Conservation (phyloP, 2,888 invertebrate genomes). For the Geotrupes spiniger region DNA sequence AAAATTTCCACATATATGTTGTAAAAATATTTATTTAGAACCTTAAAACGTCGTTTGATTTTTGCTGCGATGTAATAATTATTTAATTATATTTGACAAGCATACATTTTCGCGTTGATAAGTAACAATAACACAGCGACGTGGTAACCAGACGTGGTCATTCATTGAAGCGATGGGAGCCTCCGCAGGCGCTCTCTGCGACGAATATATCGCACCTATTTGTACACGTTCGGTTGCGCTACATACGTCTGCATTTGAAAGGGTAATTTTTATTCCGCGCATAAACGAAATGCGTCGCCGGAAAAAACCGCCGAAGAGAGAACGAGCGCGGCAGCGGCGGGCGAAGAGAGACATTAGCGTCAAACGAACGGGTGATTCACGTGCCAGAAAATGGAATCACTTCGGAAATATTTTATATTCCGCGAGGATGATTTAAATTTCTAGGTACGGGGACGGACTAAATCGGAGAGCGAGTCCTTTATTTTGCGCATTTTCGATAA, state of each 20-base stretch:
- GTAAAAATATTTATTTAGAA: too few species aligned
- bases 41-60: too few species aligned
- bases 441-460: background rate
- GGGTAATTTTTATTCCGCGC: constrained; percentile 6
- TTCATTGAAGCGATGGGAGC: background rate
- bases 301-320: background rate
- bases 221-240: constrained; percentile 1
- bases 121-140: too few species aligned
- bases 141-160: background rate
- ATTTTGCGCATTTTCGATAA: too few species aligned
- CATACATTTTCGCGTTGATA: too few species aligned
- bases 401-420: constrained; percentile 1
- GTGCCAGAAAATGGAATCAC: constrained; percentile 2
- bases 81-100: too few species aligned
- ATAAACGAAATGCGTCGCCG: constrained; percentile 1
- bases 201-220: constrained; percentile 3
- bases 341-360: background rate
- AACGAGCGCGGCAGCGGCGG: background rate
- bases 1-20: too few species aligned
- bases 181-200: background rate
- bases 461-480: too few species aligned
- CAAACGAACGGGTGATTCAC: background rate
- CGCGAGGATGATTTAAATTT: background rate
- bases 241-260: constrained; percentile 7
- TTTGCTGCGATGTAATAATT: too few species aligned